A percentile compares a stretch with the other conserved stretches of the same genome.
phyloP scores from a whole-genome alignment of 2,113 vertebrate species.

The Corythaixoides concolor region DNA sequence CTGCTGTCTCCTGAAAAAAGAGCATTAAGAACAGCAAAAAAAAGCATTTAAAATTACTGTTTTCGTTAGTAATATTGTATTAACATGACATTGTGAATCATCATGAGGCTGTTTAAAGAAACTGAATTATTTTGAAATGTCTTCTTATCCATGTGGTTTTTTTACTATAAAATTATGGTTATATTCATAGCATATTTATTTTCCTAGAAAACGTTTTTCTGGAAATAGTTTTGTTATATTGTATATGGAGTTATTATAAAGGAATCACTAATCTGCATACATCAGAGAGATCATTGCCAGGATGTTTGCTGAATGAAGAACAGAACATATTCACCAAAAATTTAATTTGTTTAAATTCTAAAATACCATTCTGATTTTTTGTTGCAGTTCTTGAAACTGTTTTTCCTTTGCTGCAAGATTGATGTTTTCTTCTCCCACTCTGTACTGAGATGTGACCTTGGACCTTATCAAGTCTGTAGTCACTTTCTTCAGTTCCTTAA shows the following conservation, averaged over 20 bases:
- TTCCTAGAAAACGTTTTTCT: background rate
- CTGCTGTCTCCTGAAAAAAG: slow-evolving; percentile 80
- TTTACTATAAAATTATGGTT: background rate
- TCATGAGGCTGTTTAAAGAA: background rate
- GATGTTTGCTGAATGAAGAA: background rate
- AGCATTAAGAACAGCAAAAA: background rate
- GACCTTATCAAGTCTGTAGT: slow-evolving; percentile 83
- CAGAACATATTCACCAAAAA: slow-evolving; percentile 33
- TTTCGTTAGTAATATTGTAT: background rate
- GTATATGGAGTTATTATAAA: background rate
- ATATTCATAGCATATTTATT: background rate
- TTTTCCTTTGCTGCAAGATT: slow-evolving; percentile 77
- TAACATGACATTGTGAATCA: background rate
- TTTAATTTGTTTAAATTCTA: slow-evolving; percentile 70
- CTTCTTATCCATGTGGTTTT: background rate
- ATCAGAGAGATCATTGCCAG: background rate
- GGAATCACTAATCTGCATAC: background rate
- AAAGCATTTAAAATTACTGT: background rate
- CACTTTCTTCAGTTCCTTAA: slow-evolving; percentile 87
- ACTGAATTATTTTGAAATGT: background rate
- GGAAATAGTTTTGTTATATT: background rate
- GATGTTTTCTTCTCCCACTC: slow-evolving; percentile 76
- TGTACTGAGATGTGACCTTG: slow-evolving; percentile 79
- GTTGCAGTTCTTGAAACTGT: slow-evolving; percentile 82
- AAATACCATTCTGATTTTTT: slow-evolving; percentile 85